These are phyloP conservation scores for Ferrisia virgata DNA, from an alignment of 2,888 invertebrate genomes.

Conservation along the genomic window DNA sequence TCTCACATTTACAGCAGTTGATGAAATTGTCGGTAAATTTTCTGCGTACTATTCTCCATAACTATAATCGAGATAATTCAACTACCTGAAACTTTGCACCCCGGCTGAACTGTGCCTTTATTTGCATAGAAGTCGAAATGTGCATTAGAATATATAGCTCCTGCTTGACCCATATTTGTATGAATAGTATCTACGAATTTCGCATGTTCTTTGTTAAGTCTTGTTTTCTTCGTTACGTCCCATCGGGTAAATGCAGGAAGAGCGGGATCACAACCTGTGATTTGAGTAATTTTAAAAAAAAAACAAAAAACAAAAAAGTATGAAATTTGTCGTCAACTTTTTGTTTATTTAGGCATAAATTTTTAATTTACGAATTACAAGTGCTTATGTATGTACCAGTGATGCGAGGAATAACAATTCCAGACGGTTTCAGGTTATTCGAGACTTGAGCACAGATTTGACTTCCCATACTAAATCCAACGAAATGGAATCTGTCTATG, in stretches of 20 bases:
- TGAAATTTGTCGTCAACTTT: too few species aligned
- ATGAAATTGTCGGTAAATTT: too few species aligned
- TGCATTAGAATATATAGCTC: background rate
- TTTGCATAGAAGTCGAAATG: background rate
- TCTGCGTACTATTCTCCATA: too few species aligned
- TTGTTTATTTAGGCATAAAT: too few species aligned
- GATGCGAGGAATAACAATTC: slow-evolving; percentile 55
- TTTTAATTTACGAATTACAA: too few species aligned
- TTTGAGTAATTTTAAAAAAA: too few species aligned
- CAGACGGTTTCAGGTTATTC: slow-evolving; percentile 56
- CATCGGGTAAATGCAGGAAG: background rate
- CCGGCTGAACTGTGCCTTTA: background rate
- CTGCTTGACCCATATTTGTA: background rate
- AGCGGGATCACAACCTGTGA: background rate
- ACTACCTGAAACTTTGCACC: background rate
- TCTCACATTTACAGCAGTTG: too few species aligned
- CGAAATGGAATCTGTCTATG: slow-evolving; percentile 59
- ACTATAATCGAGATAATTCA: too few species aligned
- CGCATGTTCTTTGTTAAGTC: background rate
- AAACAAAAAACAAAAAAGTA: too few species aligned
- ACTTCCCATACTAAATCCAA: slow-evolving; percentile 66
- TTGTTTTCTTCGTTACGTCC: background rate
- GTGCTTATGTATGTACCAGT: too few species aligned
- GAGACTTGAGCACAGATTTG: slow-evolving; percentile 60
- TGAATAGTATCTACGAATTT: background rate